phyloP scores from a whole-genome alignment of 2,888 invertebrate species.

The Melanostoma mellinum region DNA sequence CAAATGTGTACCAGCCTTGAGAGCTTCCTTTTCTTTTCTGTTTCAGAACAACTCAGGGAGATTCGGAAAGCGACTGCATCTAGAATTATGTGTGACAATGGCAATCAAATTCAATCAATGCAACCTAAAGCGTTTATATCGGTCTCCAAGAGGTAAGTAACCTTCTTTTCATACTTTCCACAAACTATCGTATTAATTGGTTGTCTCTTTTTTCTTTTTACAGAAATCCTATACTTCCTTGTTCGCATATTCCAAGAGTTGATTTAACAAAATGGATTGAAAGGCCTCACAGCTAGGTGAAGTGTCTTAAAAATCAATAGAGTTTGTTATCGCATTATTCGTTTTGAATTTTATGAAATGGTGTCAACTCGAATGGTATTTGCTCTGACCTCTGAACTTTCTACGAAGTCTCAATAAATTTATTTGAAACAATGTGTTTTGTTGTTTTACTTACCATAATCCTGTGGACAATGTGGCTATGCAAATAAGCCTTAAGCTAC shows the following conservation, averaged over 20 bases:
- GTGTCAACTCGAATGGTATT: too few relatives aligned
- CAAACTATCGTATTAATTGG: neutral
- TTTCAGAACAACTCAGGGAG: constrained; percentile 87
- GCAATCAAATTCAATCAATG: constrained; percentile 86
- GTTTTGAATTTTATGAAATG: too few relatives aligned
- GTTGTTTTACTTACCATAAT: too few relatives aligned
- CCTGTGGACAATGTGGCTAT: too few relatives aligned
- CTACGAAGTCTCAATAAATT: too few relatives aligned
- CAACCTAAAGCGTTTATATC: constrained; percentile 87
- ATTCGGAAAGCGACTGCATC: constrained; percentile 90
- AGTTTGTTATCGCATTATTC: too few relatives aligned
- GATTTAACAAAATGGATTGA: constrained; percentile 85
- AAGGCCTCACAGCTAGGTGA: constrained; percentile 58
- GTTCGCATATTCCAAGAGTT: constrained; percentile 84
- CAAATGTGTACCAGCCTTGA: too few relatives aligned
- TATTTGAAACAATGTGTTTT: too few relatives aligned
- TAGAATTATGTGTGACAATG: constrained; percentile 91
- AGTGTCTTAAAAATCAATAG: neutral
- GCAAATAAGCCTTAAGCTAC: too few relatives aligned
- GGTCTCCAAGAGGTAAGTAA: constrained; percentile 84
- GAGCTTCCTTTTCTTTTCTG: neutral
- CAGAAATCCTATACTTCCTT: constrained; percentile 86
- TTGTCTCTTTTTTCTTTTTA: constrained; percentile 68
- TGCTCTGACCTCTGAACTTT: too few relatives aligned
- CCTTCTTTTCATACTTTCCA: neutral